A percentile compares a stretch with the other conserved stretches of the same genome.
Evolutionary conservation across 2,113 vertebrate genomes (phyloP).

Genomic region (Carassius carassius): DNA sequence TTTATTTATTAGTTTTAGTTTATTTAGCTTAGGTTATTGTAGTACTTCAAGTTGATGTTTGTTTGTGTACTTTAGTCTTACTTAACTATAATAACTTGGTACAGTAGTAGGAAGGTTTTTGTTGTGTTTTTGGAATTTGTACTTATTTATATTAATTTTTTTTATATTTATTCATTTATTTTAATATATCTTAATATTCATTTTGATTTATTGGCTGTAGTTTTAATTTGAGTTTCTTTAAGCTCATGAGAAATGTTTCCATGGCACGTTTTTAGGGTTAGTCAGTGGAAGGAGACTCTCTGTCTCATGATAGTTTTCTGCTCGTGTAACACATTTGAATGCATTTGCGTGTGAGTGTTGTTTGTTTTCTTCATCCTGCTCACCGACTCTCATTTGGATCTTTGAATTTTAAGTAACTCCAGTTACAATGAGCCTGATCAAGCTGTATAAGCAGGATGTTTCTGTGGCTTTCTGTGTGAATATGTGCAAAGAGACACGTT

Average conservation of each 20-base stretch:
- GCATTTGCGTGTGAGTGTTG: constrained; percentile 16
- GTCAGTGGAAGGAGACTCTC: not conserved
- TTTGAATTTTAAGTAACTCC: constrained; percentile 22
- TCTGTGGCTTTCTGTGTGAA: not conserved
- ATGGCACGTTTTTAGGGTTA: not conserved
- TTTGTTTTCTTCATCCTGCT: not conserved
- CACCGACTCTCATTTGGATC: not conserved
- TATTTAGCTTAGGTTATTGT: no score
- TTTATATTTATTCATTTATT: no score
- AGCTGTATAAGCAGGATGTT: not conserved
- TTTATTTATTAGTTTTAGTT: no score
- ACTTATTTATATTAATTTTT: no score
- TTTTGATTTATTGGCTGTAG: no score
- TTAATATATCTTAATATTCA: no score
- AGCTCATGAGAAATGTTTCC: not conserved
- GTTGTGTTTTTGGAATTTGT: no score
- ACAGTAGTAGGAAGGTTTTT: no score
- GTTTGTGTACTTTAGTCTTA: no score
- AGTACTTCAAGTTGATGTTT: no score
- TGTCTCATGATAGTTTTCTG: not conserved
- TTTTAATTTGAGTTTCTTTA: no score
- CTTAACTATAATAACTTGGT: no score
- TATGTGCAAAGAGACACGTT: not conserved
- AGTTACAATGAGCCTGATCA: constrained; percentile 6
- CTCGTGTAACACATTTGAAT: constrained; percentile 3